These are phyloP conservation scores for Chamaetylas fuelleborni DNA, from an alignment of 2,113 vertebrate species.

Conservation along the genomic window DNA sequence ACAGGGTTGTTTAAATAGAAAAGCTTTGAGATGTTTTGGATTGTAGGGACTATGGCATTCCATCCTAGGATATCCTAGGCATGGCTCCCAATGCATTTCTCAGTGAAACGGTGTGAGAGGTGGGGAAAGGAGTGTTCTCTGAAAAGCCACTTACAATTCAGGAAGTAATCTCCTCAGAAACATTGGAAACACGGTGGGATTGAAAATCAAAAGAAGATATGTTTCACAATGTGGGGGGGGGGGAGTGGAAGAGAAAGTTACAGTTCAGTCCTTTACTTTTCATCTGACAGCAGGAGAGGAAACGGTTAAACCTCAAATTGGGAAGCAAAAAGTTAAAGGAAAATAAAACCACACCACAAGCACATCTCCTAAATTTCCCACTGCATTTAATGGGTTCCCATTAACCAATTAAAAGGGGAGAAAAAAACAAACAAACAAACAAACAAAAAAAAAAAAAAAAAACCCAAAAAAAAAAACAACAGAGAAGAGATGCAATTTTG, in stretches of 20 bases:
- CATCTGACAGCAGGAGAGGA: not conserved
- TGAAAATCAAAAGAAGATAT: not conserved
- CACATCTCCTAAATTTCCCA: conserved; percentile 68
- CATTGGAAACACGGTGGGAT: not conserved
- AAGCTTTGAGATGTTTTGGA: not conserved
- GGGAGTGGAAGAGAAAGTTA: fast-evolving
- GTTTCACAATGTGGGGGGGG: fast-evolving
- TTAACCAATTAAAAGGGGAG: conserved; percentile 72
- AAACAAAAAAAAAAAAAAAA: not conserved
- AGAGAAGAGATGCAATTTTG: conserved; percentile 73
- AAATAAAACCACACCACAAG: not conserved
- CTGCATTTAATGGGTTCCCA: no score
- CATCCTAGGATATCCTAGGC: no score
- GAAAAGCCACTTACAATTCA: not conserved
- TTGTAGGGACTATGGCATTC: not conserved
- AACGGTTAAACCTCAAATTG: conserved; percentile 73
- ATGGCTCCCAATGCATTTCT: fast-evolving
- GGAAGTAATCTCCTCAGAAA: not conserved
- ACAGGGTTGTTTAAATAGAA: not conserved
- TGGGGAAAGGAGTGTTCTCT: not conserved
- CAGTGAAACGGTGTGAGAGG: not conserved
- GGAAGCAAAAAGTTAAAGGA: conserved; percentile 66
- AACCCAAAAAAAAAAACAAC: not conserved
- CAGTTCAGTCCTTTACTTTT: not conserved
- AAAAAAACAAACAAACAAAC: not conserved